Base-by-base conservation (phyloP, 2,797 vertebrate genomes). In the Rallus crepitans region DNA sequence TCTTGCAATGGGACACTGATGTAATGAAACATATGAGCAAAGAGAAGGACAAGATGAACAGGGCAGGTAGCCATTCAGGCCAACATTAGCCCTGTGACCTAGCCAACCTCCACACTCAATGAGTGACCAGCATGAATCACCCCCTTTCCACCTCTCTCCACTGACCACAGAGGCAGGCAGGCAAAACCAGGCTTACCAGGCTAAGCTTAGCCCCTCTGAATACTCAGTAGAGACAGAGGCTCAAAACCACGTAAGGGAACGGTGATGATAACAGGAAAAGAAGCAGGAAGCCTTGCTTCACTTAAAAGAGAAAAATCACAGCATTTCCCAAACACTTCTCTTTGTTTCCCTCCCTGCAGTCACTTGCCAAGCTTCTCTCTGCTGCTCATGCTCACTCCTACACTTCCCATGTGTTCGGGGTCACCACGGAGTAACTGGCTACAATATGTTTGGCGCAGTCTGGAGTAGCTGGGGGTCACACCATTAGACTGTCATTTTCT, bases 1-100 rank as follows among this genome's bases (percentile, higher is more conserved):
- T 59, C 56, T 59, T 28, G 9, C 69, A 30, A 21, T 42, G 40
- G 23, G 63, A 6, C 23, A 9, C 9, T 25, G 45, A 6, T 21
- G n/a, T 6, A 60, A 15, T 13, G 21, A n/a, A n/a, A 35, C 23
- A 10, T 3, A 28, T 2, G 13, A 57, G 25, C 21, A 57, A 45
- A 18, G 0, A 3, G 4, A 64, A 69, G 27, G 33, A 21, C 15
- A 39, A n/a, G 69, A n/a, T 0, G 0, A 15, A 16, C 21, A 25
- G 33, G 18, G 40, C 28, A 56, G 18, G 48, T 25, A 18, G 60
- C 3, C 20, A 4, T 18, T 52, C 28, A 33, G 87, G 55, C 50
- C 80, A 69, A 21, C 45, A 25, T 11, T 48, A 70, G 50, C 35
- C 60, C 35, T 5, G 0, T 48, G 42, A 13, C 14, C 18, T 59